Base-by-base conservation (phyloP, 2,888 invertebrate genomes). In the Tetragnatha montana region DNA sequence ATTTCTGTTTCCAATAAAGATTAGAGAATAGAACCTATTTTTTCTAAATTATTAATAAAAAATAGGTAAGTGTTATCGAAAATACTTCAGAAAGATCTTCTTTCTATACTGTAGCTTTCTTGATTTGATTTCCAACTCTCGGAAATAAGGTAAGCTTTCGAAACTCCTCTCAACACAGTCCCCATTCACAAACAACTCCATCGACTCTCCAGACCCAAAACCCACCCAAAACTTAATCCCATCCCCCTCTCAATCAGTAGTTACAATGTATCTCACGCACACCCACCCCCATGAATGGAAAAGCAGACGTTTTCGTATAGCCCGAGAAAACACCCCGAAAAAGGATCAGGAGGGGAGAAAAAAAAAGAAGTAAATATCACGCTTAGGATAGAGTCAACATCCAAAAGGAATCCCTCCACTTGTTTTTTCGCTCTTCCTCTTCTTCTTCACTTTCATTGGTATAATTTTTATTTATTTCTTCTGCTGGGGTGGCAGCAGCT, bases 311-410 rank as follows among this genome's bases (percentile, higher is more conserved):
- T 21, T 22, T 68, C 19, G 21, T 19, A 60, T 8, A 60, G 14
- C 60, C 60, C 6, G 68, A 79, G 21, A 68, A 68, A 73, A 51
- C 12, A 73, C 1, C 35, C 35, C 17, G 7, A 50, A 81, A 35
- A 35, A 74, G 51, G 50, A 35, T 35, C 35, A 35, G 35, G n/a
- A n/a, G n/a, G n/a, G n/a, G n/a, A n/a, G n/a, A n/a, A 35, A 35
- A 51, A 84, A 84, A 50, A 21, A 68, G 82, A 70, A 85, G 76
- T 71, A 85, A 85, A 85, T 85, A 85, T 85, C 78, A 85, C 85
- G 85, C 85, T 35, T 51, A 70, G 84, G 85, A 85, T 71, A 85
- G 76, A 85, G 85, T 85, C 85, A 85, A 85, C 78, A 85, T 85
- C 85, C 78, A 22, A 22, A 50, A 51, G 78, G 76, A 85, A 85